These are phyloP conservation scores for Drosophila bocki DNA, from an alignment of 1,140 invertebrate species.

Conservation along the genomic window DNA sequence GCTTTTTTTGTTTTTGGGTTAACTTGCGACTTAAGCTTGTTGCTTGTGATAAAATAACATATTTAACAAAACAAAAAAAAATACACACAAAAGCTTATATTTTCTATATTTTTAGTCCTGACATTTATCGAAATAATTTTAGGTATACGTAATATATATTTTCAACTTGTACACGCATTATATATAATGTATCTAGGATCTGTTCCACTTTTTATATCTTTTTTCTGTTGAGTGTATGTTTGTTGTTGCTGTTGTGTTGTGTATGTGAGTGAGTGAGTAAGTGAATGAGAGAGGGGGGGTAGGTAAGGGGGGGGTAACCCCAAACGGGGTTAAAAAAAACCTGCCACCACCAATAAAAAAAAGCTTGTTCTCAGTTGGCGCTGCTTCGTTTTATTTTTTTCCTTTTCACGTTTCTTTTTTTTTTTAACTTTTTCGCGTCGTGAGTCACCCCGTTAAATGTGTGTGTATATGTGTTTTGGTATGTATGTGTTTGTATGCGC, in stretches of 20 bases:
- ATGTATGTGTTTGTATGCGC: constrained; percentile 20
- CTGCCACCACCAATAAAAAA: constrained; percentile 49
- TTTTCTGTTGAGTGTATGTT: constrained; percentile 14
- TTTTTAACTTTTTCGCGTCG: constrained; percentile 17
- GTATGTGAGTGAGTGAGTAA: constrained; percentile 11
- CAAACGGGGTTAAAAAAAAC: constrained; percentile 48
- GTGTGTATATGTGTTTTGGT: constrained; percentile 9
- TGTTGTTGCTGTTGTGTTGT: constrained; percentile 3
- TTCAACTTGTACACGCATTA: constrained; percentile 84
- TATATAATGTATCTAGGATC: constrained; percentile 85
- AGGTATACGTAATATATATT: constrained; percentile 6
- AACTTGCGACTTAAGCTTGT: neutral
- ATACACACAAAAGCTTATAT: neutral
- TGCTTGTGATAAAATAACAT: neutral
- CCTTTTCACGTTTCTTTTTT: constrained; percentile 4
- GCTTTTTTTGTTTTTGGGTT: neutral
- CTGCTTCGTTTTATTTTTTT: constrained; percentile 22
- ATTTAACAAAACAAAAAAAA: neutral
- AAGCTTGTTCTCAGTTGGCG: constrained; percentile 38
- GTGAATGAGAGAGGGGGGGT: constrained; percentile 4
- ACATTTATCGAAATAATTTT: constrained; percentile 13
- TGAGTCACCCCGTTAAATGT: constrained; percentile 38
- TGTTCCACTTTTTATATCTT: constrained; percentile 32
- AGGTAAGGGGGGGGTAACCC: too few species aligned
- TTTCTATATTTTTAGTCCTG: neutral